Evolutionary conservation across 92 coral and sea anemone species (phyloP).

Genomic region (Virgularia gustaviana): DNA sequence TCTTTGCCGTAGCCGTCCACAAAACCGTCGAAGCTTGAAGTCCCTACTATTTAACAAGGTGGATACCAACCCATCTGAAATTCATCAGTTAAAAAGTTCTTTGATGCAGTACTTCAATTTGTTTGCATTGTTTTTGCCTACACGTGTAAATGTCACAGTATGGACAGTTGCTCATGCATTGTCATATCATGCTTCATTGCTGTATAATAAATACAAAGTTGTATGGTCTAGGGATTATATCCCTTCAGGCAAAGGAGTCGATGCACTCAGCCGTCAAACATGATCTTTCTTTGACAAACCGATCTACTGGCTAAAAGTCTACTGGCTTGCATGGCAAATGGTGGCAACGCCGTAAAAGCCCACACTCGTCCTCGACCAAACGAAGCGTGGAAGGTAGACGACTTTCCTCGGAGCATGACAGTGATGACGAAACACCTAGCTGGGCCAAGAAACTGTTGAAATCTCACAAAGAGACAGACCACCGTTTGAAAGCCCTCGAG

Average conservation of each 20-base stretch:
- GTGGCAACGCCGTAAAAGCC: no score
- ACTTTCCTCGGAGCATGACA: no score
- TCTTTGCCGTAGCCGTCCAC: slow-evolving; percentile 44
- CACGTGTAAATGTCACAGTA: slow-evolving; percentile 44
- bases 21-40: slow-evolving; percentile 45
- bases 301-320: no score
- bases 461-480: neutral
- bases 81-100: slow-evolving; percentile 22
- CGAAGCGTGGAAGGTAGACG: no score
- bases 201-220: slow-evolving; percentile 47
- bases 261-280: no score
- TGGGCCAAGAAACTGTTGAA: neutral
- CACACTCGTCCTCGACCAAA: no score
- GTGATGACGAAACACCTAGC: neutral
- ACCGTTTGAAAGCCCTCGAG: neutral
- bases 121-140: slow-evolving; percentile 34
- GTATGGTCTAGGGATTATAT: slow-evolving; percentile 53
- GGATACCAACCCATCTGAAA: slow-evolving; percentile 32
- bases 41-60: slow-evolving; percentile 48
- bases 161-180: slow-evolving; percentile 62
- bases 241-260: slow-evolving; percentile 57
- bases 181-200: slow-evolving; percentile 53
- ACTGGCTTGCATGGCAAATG: no score
- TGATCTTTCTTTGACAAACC: no score
- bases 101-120: slow-evolving; percentile 42